These are phyloP conservation scores for Chionomys nivalis DNA, from an alignment of 2,113 vertebrate genomes.

Conservation along the genomic window DNA sequence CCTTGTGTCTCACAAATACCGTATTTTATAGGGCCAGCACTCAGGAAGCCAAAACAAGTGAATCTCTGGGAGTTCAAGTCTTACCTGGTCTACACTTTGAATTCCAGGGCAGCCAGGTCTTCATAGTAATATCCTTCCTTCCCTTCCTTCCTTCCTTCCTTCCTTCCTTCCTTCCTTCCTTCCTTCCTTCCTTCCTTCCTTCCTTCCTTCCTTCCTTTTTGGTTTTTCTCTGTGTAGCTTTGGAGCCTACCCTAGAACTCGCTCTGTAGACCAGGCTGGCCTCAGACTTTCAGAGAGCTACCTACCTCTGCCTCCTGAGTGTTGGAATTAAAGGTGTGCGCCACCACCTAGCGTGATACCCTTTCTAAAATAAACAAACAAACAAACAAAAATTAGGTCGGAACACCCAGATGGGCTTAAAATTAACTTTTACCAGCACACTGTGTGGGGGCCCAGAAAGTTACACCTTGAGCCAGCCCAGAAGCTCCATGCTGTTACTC, in stretches of 20 bases:
- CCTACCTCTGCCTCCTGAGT: too few relatives aligned
- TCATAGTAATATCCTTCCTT: not conserved
- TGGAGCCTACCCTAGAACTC: too few relatives aligned
- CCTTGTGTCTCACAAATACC: not conserved
- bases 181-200: too few relatives aligned
- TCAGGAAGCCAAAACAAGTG: not conserved
- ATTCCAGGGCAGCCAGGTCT: not conserved
- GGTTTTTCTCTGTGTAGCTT: too few relatives aligned
- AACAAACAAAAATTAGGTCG: not conserved
- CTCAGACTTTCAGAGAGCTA: too few relatives aligned
- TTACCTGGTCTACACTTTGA: not conserved
- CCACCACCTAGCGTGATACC: too few relatives aligned
- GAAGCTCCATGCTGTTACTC: not conserved
- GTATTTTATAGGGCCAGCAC: not conserved
- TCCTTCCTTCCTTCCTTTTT: too few relatives aligned
- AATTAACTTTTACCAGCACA: not conserved
- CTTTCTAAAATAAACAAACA: not conserved
- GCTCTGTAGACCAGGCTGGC: too few relatives aligned
- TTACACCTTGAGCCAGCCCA: not conserved
- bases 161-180: too few relatives aligned
- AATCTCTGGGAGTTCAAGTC: not conserved
- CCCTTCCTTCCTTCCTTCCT: accelerated
- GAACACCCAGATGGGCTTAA: not conserved
- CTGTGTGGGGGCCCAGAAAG: not conserved
- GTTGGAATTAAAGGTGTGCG: too few relatives aligned